These are phyloP conservation scores for Acleris emargana DNA, from an alignment of 2,888 invertebrate genomes.

Conservation along the genomic window DNA sequence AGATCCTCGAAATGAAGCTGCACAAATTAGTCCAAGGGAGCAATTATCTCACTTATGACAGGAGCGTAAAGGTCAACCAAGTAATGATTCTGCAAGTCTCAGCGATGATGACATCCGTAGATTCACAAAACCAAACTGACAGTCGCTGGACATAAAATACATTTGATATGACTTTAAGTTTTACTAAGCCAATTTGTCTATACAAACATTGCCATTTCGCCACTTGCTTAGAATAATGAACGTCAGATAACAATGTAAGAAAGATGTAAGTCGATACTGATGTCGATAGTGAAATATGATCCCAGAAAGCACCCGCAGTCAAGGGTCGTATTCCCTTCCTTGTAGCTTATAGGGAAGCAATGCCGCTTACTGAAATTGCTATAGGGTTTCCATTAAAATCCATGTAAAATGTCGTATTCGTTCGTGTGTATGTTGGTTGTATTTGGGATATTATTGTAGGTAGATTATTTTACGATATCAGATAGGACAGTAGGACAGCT, in stretches of 20 bases:
- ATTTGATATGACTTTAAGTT: too few relatives aligned
- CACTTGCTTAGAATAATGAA: constrained; percentile 2
- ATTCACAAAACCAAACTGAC: constrained; percentile 1
- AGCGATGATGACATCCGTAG: constrained; percentile 29
- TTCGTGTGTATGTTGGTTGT: background rate
- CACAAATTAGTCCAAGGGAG: constrained; percentile 34
- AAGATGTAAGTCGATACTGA: constrained; percentile 53
- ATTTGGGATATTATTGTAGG: too few relatives aligned
- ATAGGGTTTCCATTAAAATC: constrained; percentile 50
- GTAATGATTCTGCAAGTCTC: constrained; percentile 24
- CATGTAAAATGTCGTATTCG: background rate
- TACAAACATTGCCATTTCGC: too few relatives aligned
- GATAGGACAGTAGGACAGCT: background rate
- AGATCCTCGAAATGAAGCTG: constrained; percentile 9
- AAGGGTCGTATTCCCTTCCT: constrained; percentile 51
- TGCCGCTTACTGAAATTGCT: constrained; percentile 52
- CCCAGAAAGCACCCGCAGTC: constrained; percentile 37
- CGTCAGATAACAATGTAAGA: constrained; percentile 1
- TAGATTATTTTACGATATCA: background rate
- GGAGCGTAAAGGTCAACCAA: constrained; percentile 31
- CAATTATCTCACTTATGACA: constrained; percentile 35
- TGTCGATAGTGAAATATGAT: constrained; percentile 53
- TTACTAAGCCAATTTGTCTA: too few relatives aligned
- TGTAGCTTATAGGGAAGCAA: constrained; percentile 56
- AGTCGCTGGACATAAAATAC: background rate